phyloP scores from a whole-genome alignment of 2,113 vertebrate genomes.

The Scophthalmus maximus region DNA sequence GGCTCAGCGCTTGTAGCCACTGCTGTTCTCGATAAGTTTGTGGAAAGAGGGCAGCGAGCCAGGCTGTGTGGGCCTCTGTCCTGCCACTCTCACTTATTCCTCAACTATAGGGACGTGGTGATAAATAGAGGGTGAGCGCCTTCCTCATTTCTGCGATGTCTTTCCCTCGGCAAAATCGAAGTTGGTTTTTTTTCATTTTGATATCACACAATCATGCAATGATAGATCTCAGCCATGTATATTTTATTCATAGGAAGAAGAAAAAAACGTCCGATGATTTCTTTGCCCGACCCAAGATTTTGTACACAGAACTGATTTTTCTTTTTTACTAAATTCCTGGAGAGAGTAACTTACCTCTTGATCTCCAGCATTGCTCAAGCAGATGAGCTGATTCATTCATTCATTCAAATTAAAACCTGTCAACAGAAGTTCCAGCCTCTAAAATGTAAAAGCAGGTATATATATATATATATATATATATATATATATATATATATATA shows the following conservation, averaged over 20 bases:
- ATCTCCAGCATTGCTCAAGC: background rate
- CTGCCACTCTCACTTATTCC: background rate
- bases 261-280: no score
- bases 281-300: background rate
- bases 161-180: background rate
- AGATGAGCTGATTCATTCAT: background rate
- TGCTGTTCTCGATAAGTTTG: constrained; percentile 25
- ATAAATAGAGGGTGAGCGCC: background rate
- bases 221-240: background rate
- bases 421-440: background rate
- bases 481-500: no score
- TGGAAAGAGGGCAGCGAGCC: background rate
- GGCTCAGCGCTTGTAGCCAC: constrained; percentile 42
- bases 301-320: background rate
- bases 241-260: background rate
- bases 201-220: background rate
- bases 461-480: no score
- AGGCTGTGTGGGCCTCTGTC: background rate
- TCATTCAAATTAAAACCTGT: background rate
- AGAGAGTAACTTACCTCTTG: background rate
- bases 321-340: background rate
- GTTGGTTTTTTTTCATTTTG: background rate
- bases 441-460: no score
- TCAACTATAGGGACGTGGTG: background rate
- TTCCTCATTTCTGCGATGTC: background rate